Conservation (phyloP, 2,113 vertebrate genomes). For the Hyperoodon ampullatus region DNA sequence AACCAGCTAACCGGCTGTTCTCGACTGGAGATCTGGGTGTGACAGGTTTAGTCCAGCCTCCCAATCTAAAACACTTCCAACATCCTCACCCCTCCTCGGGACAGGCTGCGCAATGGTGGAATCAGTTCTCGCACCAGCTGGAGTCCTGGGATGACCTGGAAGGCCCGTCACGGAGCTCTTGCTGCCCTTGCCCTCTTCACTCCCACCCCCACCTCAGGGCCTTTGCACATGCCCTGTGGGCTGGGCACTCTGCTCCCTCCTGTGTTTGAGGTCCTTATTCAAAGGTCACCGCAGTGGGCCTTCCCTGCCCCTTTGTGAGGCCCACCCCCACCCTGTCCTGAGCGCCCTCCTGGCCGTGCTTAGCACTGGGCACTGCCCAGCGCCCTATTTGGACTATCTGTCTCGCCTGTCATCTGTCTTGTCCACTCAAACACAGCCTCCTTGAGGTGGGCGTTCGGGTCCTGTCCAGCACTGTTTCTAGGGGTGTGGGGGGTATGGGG, state of each 20-base stretch:
- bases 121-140: not conserved
- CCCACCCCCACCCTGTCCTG: not conserved
- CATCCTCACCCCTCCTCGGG: not conserved
- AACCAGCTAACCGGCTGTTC: not conserved
- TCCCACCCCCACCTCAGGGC: not conserved
- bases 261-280: not conserved
- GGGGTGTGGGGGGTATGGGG: not conserved
- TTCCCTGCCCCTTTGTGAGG: not conserved
- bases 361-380: not conserved
- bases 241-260: not conserved
- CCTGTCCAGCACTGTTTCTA: not conserved
- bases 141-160: not conserved
- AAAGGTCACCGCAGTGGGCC: not conserved
- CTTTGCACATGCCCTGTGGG: not conserved
- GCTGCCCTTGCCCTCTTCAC: not conserved
- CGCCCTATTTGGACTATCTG: not conserved
- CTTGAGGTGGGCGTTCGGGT: not conserved
- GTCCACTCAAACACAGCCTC: not conserved
- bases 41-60: not conserved
- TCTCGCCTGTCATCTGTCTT: not conserved
- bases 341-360: not conserved
- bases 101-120: not conserved
- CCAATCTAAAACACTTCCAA: not conserved
- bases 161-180: not conserved
- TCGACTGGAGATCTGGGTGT: not conserved